Conservation (phyloP, 2,113 vertebrate genomes). For the Mellivora capensis region DNA sequence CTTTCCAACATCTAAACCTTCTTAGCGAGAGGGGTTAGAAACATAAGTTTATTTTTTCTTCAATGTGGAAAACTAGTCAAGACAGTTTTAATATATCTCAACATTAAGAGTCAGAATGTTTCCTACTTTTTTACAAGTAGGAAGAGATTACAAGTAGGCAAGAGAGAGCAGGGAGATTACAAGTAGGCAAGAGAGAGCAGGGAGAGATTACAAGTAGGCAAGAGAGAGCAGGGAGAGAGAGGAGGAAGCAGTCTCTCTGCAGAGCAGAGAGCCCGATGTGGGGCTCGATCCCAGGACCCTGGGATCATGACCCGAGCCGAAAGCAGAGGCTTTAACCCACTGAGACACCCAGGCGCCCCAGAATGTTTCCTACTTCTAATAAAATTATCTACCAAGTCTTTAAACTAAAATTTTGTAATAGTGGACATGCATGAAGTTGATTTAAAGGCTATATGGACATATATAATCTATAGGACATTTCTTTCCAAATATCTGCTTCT, state of each 20-base stretch:
- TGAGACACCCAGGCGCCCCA: no score
- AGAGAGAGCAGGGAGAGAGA: no score
- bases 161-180: no score
- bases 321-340: no score
- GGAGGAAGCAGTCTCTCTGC: no score
- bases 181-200: no score
- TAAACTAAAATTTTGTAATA: neutral
- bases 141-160: no score
- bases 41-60: neutral
- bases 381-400: neutral
- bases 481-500: neutral
- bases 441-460: neutral
- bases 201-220: no score
- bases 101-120: neutral
- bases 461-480: neutral
- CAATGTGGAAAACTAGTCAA: neutral
- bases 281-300: no score
- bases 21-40: neutral
- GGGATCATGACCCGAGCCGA: no score
- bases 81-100: neutral
- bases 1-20: neutral
- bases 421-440: neutral
- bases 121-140: no score
- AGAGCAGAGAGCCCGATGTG: no score
- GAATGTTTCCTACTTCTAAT: neutral